Evolutionary conservation across 2,888 invertebrate genomes (phyloP), one percentile per base, ranked within the genome.

Genomic region (Silvanus unidentatus): DNA sequence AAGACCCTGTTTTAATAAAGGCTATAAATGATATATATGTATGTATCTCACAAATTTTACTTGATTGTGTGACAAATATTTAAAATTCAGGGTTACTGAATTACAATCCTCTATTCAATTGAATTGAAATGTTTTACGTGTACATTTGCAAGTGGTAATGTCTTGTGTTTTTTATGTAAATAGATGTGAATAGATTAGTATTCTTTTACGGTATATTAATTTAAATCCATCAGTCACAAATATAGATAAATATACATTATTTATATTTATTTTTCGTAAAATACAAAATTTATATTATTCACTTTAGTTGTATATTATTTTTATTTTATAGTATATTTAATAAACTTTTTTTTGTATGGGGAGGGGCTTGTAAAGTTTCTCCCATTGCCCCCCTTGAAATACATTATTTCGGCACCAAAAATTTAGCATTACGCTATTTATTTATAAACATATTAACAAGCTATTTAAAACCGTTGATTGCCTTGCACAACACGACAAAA

Each of bases 1-100:
- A 69, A 65, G 70, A 71, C 72, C 72, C 71, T 71, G 71, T 72
- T 70, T 72, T 59, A 62, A 65, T 67, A 66, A 71, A 72, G 71
- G 72, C 71, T 71, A 62, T 67, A 66, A 68, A 68, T 37, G 37
- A 37, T 37, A 37, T 37, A 9, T 28, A 69, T 62, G n/a, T 65
- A 69, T 69, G 65, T 62, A 58, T 63, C 59, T 65, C 61, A 62
- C 64, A 54, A 14, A 30, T 35, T 35, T 65, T 63, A 63, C 62
- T 63, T 68, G 65, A 66, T 69, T 69, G 66, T 69, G 66, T 61
- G 53, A 56, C 43, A 41, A 12, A 32, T 32, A 12, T 52, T 50
- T 54, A 51, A 53, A 55, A 54, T 61, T 60, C 59, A 61, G 62
- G 63, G 62, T 48, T 5, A 55, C 53, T 48, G 50, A 32, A 12